Conservation (phyloP, 2,797 vertebrate genomes). For the Sebastes trivittatus region DNA sequence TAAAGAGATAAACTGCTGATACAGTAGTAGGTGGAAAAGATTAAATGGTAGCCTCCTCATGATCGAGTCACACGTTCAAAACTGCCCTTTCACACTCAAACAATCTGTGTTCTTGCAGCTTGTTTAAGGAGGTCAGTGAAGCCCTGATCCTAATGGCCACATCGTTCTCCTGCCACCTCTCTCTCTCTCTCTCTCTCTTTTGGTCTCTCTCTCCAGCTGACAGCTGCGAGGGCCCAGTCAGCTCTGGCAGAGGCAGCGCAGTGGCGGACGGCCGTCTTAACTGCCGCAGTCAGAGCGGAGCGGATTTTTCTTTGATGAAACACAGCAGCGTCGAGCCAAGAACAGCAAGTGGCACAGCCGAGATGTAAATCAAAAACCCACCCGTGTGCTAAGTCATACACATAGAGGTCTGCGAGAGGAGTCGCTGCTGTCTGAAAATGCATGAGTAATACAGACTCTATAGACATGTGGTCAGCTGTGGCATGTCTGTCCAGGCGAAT, state of each 20-base stretch:
- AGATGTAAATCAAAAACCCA: constrained; percentile 88
- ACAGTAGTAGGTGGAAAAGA: constrained; percentile 8
- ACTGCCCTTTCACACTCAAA: constrained; percentile 16
- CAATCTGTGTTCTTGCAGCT: constrained; percentile 24
- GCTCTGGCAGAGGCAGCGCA: constrained; percentile 62
- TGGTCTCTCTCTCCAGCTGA: constrained; percentile 52
- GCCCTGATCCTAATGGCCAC: constrained; percentile 8
- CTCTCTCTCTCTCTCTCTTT: not conserved
- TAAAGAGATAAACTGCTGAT: constrained; percentile 29
- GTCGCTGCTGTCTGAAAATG: constrained; percentile 86
- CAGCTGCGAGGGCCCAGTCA: constrained; percentile 58
- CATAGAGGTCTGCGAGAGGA: constrained; percentile 80
- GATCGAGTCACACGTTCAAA: constrained; percentile 24
- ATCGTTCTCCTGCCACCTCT: constrained; percentile 15
- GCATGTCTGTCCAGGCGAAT: constrained; percentile 73
- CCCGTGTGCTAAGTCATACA: constrained; percentile 86
- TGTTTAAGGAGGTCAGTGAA: constrained; percentile 30
- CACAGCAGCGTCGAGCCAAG: constrained; percentile 81
- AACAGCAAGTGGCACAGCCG: constrained; percentile 87
- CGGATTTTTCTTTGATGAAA: constrained; percentile 89
- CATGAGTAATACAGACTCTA: constrained; percentile 85
- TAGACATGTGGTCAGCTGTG: constrained; percentile 81
- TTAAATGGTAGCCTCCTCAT: constrained; percentile 1
- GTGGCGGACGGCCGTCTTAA: constrained; percentile 64
- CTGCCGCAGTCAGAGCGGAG: constrained; percentile 74